Percentiles rank a stretch among this genome's conserved stretches.
Evolutionary conservation across 64 coral and sea anemone genomes (phyloP).

Genomic region (Catalaphyllia jardinei): DNA sequence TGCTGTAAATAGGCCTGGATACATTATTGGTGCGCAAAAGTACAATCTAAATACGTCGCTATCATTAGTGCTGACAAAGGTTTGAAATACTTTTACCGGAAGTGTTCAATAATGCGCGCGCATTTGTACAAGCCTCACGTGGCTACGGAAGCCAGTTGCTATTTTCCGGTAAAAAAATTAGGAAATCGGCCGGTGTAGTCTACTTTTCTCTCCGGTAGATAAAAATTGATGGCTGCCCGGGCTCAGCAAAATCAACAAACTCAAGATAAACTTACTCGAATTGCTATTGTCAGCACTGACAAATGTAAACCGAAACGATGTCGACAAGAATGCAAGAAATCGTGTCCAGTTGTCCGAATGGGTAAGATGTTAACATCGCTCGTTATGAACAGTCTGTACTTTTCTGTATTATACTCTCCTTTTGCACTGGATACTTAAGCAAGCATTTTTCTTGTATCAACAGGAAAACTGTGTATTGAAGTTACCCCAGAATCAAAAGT

Average conservation of each 20-base stretch:
- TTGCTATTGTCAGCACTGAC: conserved; percentile 94
- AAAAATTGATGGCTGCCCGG: conserved; percentile 42
- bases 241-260: conserved; percentile 60
- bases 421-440: neutral
- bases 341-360: conserved; percentile 94
- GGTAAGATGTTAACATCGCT: conserved; percentile 54
- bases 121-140: conserved; percentile 8
- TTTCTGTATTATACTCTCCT: neutral
- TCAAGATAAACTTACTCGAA: conserved; percentile 94
- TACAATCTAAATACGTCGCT: neutral
- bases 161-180: conserved; percentile 39
- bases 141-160: conserved; percentile 22
- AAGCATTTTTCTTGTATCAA: neutral
- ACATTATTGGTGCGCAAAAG: neutral
- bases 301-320: conserved; percentile 97
- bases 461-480: conserved; percentile 99
- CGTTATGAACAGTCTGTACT: neutral
- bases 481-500: conserved; percentile 67
- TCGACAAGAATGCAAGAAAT: conserved; percentile 92
- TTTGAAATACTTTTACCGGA: neutral
- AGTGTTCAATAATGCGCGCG: conserved; percentile 46
- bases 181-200: neutral
- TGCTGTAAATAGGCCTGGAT: neutral
- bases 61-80: neutral
- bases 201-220: neutral